These are phyloP conservation scores for Chymomyza costata DNA, from an alignment of 1,140 invertebrate species.

Conservation along the genomic window DNA sequence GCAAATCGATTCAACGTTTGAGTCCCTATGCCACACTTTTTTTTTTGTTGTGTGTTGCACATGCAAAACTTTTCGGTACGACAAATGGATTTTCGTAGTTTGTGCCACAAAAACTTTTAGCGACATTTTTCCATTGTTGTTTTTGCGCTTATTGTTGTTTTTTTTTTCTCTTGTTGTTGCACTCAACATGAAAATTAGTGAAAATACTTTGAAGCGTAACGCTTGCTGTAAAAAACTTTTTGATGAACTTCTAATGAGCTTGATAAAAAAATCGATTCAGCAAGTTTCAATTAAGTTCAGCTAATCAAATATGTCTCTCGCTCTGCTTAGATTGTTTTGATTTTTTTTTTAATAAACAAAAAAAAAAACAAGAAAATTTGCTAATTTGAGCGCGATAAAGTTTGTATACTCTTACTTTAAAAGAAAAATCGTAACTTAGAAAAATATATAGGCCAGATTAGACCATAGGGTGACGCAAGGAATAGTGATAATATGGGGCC, in stretches of 20 bases:
- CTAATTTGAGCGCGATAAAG: no score
- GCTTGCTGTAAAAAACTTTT: conserved; percentile 20
- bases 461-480: no score
- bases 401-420: no score
- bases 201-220: conserved; percentile 52
- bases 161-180: conserved; percentile 19
- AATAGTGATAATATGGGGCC: no score
- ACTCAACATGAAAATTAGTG: conserved; percentile 56
- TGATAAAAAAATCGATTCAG: conserved; percentile 34
- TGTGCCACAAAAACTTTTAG: conserved; percentile 37
- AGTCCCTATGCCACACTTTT: conserved; percentile 33
- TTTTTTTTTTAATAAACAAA: no score
- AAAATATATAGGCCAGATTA: no score
- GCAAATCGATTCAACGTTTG: conserved; percentile 21
- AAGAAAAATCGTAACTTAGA: no score
- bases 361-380: no score
- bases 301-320: no score
- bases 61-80: conserved; percentile 58
- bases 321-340: no score
- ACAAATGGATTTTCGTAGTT: conserved; percentile 65
- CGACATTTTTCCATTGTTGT: conserved; percentile 23
- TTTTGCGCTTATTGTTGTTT: conserved; percentile 10
- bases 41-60: conserved; percentile 22
- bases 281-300: conserved; percentile 24
- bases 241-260: conserved; percentile 64